Conservation (phyloP, 2,888 invertebrate species). For the Campaea margaritaria region DNA sequence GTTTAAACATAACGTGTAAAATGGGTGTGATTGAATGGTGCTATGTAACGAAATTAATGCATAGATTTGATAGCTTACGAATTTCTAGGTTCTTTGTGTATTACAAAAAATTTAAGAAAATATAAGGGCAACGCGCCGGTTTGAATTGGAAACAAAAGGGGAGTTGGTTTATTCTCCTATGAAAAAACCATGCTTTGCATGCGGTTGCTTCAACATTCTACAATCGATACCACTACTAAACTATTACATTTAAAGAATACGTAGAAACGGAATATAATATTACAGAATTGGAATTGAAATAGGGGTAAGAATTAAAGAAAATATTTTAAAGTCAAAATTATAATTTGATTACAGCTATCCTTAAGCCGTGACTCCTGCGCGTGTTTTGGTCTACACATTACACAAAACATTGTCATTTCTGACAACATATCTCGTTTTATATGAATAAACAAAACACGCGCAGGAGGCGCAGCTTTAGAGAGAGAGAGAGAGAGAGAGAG, state of each 20-base stretch:
- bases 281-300: neutral
- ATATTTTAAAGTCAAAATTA: slow-evolving; percentile 1
- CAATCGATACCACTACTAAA: too few species aligned
- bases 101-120: neutral
- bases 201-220: slow-evolving; percentile 11
- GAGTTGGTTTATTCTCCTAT: neutral
- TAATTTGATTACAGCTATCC: neutral
- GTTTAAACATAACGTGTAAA: slow-evolving; percentile 7
- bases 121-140: neutral
- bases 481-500: too few species aligned
- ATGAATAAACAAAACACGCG: too few species aligned
- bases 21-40: slow-evolving; percentile 9
- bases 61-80: neutral
- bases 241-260: neutral
- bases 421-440: too few species aligned
- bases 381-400: too few species aligned
- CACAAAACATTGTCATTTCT: too few species aligned
- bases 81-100: neutral
- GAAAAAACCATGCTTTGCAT: slow-evolving; percentile 30
- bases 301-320: neutral
- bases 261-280: neutral
- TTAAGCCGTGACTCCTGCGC: too few species aligned
- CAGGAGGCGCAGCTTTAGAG: too few species aligned
- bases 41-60: slow-evolving; percentile 10
- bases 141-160: slow-evolving; percentile 10